phyloP scores from a whole-genome alignment of 2,797 vertebrate species.

The Microchirus variegatus region DNA sequence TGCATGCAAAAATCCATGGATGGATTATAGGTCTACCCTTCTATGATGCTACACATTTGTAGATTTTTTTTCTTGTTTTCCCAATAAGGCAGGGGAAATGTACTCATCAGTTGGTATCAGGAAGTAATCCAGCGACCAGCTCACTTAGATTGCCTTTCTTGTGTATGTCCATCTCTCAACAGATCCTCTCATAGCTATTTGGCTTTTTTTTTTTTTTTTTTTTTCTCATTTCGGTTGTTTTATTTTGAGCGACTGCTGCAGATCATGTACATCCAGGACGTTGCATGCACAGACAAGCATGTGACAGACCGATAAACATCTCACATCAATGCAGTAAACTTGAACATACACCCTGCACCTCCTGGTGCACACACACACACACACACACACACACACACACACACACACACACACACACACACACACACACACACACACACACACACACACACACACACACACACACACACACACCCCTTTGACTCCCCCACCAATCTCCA shows the following conservation, averaged over 20 bases:
- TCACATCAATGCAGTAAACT: conserved; percentile 72
- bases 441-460: conserved; percentile 24
- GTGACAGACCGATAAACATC: conserved; percentile 37
- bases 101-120: conserved; percentile 36
- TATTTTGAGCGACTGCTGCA: conserved; percentile 25
- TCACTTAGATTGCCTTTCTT: conserved; percentile 24
- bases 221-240: background rate
- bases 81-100: conserved; percentile 5
- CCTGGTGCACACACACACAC: conserved; percentile 26
- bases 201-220: conserved; percentile 4
- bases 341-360: conserved; percentile 53
- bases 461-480: conserved; percentile 34
- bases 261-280: too few species aligned
- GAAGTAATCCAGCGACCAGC: conserved; percentile 39
- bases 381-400: conserved; percentile 26
- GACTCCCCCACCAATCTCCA: conserved; percentile 18
- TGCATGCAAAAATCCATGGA: conserved; percentile 64
- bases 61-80: conserved; percentile 6
- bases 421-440: conserved; percentile 32
- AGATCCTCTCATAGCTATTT: conserved; percentile 10
- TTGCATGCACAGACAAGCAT: conserved; percentile 18
- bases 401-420: conserved; percentile 28
- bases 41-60: background rate
- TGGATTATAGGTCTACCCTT: conserved; percentile 55
- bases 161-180: conserved; percentile 20